phyloP scores from a whole-genome alignment of 1,140 invertebrate genomes.

The Trachymyrmex septentrionalis region DNA sequence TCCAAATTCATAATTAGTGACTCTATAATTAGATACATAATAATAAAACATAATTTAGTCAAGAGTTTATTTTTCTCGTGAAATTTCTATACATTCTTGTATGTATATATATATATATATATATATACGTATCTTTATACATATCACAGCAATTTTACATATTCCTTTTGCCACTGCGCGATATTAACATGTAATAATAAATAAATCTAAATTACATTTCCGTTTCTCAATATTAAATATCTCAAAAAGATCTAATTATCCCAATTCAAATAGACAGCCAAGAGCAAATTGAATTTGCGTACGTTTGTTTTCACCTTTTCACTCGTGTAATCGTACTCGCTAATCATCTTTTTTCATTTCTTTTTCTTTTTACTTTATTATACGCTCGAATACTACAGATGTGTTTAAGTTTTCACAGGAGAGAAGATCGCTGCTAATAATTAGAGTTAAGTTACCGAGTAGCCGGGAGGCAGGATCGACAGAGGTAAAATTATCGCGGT shows the following conservation, averaged over 20 bases:
- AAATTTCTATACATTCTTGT: not conserved
- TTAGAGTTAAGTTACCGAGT: conserved; percentile 33
- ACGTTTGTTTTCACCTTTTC: conserved; percentile 14
- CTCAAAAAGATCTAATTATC: conserved; percentile 36
- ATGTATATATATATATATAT: not conserved
- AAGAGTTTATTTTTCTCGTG: not conserved
- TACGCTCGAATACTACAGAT: not conserved
- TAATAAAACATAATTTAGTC: conserved; percentile 17
- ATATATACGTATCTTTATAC: not conserved
- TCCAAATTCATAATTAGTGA: no score
- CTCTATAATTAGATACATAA: no score
- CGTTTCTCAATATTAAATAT: conserved; percentile 40
- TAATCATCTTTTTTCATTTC: not conserved
- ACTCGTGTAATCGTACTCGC: not conserved
- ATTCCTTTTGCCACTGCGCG: not conserved
- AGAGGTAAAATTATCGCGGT: conserved; percentile 34
- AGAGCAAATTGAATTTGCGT: conserved; percentile 35
- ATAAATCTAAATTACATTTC: conserved; percentile 42
- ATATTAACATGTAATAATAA: conserved; percentile 5
- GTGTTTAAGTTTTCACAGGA: not conserved
- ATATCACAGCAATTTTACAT: not conserved
- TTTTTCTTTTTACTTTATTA: not conserved
- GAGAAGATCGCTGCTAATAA: conserved; percentile 27
- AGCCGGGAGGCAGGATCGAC: not conserved
- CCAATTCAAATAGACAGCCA: not conserved